Conservation (phyloP, 2,797 vertebrate genomes). For the Leptodactylus fallax region DNA sequence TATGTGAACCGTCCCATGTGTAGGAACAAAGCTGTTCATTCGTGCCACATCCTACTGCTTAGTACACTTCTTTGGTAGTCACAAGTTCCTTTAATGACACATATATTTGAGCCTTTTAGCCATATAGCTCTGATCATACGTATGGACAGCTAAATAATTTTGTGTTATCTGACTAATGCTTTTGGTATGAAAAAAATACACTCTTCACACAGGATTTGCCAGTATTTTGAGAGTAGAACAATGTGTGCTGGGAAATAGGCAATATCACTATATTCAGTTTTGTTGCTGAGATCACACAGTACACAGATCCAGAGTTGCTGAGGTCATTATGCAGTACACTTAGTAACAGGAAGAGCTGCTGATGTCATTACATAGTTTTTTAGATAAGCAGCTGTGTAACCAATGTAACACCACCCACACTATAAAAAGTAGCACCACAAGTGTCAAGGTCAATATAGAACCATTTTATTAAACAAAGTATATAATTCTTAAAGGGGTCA, state of each 20-base stretch:
- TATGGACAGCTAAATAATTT: neutral
- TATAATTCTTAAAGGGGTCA: too few species aligned
- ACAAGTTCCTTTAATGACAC: too few species aligned
- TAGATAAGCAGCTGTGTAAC: neutral
- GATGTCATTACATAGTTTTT: neutral
- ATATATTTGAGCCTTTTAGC: neutral
- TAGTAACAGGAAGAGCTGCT: conserved; percentile 11
- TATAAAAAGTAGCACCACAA: neutral
- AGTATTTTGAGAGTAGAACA: neutral
- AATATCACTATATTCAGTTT: neutral
- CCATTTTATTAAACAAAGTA: too few species aligned
- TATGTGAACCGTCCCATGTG: too few species aligned
- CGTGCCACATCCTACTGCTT: too few species aligned
- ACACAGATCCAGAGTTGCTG: neutral
- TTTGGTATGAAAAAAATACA: neutral
- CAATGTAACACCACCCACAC: neutral
- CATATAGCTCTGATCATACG: too few species aligned
- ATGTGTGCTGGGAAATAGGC: neutral
- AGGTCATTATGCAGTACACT: conserved; percentile 1
- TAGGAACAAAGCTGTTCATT: too few species aligned
- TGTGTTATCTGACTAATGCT: neutral
- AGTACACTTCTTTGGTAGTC: too few species aligned
- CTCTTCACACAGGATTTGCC: neutral
- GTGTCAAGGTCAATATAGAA: too few species aligned
- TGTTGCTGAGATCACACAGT: neutral